Percentiles rank a stretch among this genome's conserved stretches.
These are phyloP conservation scores for Altica lythri DNA, from an alignment of 2,888 invertebrate species.

Conservation along the genomic window DNA sequence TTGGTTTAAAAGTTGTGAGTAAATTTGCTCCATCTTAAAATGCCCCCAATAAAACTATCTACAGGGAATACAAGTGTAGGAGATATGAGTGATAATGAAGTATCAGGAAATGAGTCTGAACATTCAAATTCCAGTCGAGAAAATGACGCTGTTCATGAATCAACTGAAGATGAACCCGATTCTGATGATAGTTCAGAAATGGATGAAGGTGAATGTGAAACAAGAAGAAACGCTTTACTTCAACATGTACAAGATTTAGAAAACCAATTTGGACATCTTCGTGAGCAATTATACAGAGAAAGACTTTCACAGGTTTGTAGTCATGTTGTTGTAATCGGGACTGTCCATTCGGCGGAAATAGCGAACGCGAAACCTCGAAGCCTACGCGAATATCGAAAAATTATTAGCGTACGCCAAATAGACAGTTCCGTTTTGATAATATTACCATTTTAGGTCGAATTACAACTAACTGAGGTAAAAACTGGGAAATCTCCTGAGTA, in stretches of 20 bases:
- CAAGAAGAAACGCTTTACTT: conserved; percentile 78
- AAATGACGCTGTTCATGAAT: conserved; percentile 68
- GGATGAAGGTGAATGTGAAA: conserved; percentile 90
- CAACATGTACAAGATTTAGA: conserved; percentile 88
- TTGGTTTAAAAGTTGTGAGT: too few species aligned
- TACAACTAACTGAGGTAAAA: conserved; percentile 83
- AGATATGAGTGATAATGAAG: conserved; percentile 67
- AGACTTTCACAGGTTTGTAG: conserved; percentile 69
- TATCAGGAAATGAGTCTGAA: conserved; percentile 73
- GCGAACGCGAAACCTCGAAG: too few species aligned
- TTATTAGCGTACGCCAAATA: too few species aligned
- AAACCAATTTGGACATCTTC: conserved; percentile 81
- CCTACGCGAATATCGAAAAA: too few species aligned
- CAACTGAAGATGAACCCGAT: conserved; percentile 80
- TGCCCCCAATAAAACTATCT: conserved; percentile 28
- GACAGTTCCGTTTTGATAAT: too few species aligned
- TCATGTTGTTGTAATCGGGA: not conserved
- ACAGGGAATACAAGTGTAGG: conserved; percentile 10
- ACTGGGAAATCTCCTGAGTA: conserved; percentile 89
- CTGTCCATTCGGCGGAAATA: too few species aligned
- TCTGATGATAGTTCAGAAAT: conserved; percentile 87
- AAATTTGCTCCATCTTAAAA: conserved; percentile 15
- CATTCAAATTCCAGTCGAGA: conserved; percentile 70
- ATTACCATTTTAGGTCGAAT: conserved; percentile 59
- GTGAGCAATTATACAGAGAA: conserved; percentile 89